Evolutionary conservation across 2,797 vertebrate genomes (phyloP).

Genomic region (Echiichthys vipera): DNA sequence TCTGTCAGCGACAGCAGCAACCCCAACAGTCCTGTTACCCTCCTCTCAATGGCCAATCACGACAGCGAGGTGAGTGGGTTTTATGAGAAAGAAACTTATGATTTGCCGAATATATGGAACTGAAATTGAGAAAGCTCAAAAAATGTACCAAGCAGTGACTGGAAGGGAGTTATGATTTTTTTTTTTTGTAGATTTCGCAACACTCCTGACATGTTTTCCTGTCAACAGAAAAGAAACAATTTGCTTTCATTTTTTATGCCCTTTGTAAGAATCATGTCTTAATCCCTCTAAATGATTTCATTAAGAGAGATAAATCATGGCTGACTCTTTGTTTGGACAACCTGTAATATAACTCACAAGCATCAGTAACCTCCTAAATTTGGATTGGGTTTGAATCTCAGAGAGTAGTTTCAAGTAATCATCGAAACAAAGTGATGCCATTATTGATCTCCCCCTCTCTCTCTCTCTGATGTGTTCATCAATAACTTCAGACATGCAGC

Average conservation of each 20-base stretch:
- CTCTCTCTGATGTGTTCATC: slow-evolving; percentile 72
- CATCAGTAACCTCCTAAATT: not conserved
- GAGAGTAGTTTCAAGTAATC: slow-evolving; percentile 38
- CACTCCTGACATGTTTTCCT: slow-evolving; percentile 29
- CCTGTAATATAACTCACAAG: not conserved
- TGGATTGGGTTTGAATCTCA: slow-evolving; percentile 35
- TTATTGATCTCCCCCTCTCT: slow-evolving; percentile 61
- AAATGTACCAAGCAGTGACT: not conserved
- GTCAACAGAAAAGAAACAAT: not conserved
- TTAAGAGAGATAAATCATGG: slow-evolving; percentile 47
- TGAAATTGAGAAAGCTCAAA: slow-evolving; percentile 51
- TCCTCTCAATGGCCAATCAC: slow-evolving; percentile 88
- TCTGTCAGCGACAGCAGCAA: slow-evolving; percentile 81
- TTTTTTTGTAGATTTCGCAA: slow-evolving; percentile 57
- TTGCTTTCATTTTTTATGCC: not conserved
- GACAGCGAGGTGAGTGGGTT: slow-evolving; percentile 87
- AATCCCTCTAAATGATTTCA: slow-evolving; percentile 13
- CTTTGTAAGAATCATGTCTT: slow-evolving; percentile 3
- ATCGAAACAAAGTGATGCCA: slow-evolving; percentile 69
- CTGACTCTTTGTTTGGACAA: slow-evolving; percentile 49
- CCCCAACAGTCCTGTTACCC: slow-evolving; percentile 85
- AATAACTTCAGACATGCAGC: slow-evolving; percentile 79
- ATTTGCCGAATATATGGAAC: slow-evolving; percentile 48
- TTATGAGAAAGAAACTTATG: not conserved
- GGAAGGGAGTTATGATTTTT: too few species aligned